Evolutionary conservation across 2,797 vertebrate genomes (phyloP), one percentile per base, ranked within the genome.

Genomic region (Astyanax mexicanus): DNA sequence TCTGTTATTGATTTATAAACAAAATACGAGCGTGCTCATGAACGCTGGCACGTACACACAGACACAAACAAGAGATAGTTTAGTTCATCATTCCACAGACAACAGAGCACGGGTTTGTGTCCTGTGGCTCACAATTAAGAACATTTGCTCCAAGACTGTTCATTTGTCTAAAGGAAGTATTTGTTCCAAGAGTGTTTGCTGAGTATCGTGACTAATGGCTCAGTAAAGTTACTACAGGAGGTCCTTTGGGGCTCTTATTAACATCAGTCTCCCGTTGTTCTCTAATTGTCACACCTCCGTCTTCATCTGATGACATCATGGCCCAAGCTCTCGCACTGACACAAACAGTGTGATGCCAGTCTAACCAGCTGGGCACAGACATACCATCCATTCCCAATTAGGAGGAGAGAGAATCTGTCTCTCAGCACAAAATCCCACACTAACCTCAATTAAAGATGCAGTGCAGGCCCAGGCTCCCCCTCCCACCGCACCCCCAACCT

Each of bases 361-460:
- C 52, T 60, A 78, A 76, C 78, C 77, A 76, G 79, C 78, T 74
- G 78, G 75, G 54, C 77, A 84, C 72, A 81, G 60, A 61, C 70
- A 81, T 66, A 75, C 76, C 84, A 88, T 45, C 85, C 81, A 81
- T 81, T 82, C 68, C 72, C 87, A 75, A 85, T 78, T 86, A 81
- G 68, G 37, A 55, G 82, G 73, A 62, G 58, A 75, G 68, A 64
- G 69, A 90, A 89, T 88, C 82, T 89, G 89, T 86, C 82, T 85
- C 75, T 74, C 85, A 79, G 82, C 83, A 87, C 68, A 88, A 79
- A 84, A 81, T 89, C 88, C 85, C 88, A 83, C 89, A 90, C 79
- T 85, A 89, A 90, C 89, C 90, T 84, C 87, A 90, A 84, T 86
- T 90, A 89, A 87, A 91, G 86, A 89, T 81, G 81, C 77, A 87